These are phyloP conservation scores for Drosophila longiperda DNA, from an alignment of 2,888 invertebrate species.

Conservation along the genomic window DNA sequence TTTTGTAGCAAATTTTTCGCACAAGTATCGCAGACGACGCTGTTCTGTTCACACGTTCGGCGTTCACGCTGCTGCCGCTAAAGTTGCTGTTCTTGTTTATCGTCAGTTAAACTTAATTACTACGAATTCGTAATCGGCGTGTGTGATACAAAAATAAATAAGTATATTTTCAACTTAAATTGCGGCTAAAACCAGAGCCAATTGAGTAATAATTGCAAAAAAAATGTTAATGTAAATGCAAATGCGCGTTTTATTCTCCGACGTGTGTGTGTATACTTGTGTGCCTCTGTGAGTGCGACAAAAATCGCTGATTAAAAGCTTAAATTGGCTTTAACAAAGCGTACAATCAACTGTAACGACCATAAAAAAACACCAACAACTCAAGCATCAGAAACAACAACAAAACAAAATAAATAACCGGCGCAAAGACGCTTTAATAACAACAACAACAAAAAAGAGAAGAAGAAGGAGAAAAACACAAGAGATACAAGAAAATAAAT, in stretches of 20 bases:
- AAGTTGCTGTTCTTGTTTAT: slow-evolving; percentile 25
- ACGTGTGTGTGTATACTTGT: slow-evolving; percentile 8
- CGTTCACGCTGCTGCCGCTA: slow-evolving; percentile 45
- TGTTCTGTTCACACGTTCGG: slow-evolving; percentile 72
- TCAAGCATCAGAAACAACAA: slow-evolving; percentile 27
- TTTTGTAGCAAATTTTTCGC: slow-evolving; percentile 67
- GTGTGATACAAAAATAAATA: slow-evolving; percentile 26
- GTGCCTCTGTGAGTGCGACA: slow-evolving; percentile 7
- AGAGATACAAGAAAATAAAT: slow-evolving; percentile 33
- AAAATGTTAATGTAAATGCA: slow-evolving; percentile 27
- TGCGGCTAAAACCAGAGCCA: slow-evolving; percentile 21
- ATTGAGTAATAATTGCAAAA: slow-evolving; percentile 28
- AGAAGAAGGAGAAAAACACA: neutral
- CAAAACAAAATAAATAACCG: slow-evolving; percentile 21
- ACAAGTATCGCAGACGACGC: slow-evolving; percentile 67
- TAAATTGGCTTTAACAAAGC: slow-evolving; percentile 54
- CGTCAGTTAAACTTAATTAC: slow-evolving; percentile 41
- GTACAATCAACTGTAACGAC: slow-evolving; percentile 24
- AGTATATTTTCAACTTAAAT: slow-evolving; percentile 15
- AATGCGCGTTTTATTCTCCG: slow-evolving; percentile 13
- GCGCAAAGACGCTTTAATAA: slow-evolving; percentile 51
- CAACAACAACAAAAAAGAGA: slow-evolving; percentile 4
- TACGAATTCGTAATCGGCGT: slow-evolving; percentile 40
- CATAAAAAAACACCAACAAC: slow-evolving; percentile 15
- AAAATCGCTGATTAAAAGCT: slow-evolving; percentile 54